Percentiles rank a stretch among this genome's conserved stretches.
phyloP scores from a whole-genome alignment of 2,797 vertebrate species.

The Phoebastria nigripes region DNA sequence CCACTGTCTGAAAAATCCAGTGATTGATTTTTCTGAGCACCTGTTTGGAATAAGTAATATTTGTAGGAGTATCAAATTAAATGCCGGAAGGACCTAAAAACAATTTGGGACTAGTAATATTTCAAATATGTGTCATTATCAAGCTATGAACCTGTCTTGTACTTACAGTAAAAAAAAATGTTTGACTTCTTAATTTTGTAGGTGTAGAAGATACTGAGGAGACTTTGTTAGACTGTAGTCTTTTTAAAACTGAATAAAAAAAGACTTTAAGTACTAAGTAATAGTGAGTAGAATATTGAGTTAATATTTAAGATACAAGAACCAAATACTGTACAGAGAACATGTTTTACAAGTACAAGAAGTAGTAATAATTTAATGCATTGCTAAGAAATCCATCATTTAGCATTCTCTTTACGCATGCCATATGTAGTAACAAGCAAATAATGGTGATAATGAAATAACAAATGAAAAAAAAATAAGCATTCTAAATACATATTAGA shows the following conservation, averaged over 20 bases:
- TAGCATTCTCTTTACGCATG: not conserved
- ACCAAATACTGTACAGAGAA: not conserved
- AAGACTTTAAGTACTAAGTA: not conserved
- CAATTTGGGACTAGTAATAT: not conserved
- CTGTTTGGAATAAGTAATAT: not conserved
- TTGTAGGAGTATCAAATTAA: not conserved
- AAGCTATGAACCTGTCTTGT: not conserved
- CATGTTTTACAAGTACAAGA: not conserved
- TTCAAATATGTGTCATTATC: not conserved
- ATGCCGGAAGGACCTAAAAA: not conserved
- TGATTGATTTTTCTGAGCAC: not conserved
- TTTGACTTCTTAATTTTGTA: not conserved
- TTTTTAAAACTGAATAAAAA: not conserved
- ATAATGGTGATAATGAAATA: not conserved
- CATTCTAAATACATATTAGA: not conserved
- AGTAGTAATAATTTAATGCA: not conserved
- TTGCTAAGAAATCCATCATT: not conserved
- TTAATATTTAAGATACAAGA: not conserved
- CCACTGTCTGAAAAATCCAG: not conserved
- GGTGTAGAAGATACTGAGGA: not conserved
- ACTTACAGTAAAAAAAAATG: not conserved
- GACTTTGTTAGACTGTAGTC: not conserved
- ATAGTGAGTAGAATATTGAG: not conserved
- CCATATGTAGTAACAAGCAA: not conserved
- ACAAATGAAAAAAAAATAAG: not conserved